Conservation (phyloP, 2,888 invertebrate species). For the Sicus ferrugineus region DNA sequence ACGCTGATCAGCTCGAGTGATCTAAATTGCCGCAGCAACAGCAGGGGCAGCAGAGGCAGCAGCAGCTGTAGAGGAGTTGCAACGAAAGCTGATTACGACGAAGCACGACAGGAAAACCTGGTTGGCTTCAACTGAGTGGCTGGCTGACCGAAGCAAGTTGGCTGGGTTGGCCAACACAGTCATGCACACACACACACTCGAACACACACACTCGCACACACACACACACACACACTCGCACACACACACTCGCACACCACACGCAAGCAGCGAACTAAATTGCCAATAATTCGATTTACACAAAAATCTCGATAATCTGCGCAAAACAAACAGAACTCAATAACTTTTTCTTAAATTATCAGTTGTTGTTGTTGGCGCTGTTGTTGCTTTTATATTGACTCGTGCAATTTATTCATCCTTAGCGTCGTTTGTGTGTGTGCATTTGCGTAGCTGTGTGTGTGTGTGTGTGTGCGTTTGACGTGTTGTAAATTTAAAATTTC, state of each 20-base stretch:
- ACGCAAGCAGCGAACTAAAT: constrained; percentile 45
- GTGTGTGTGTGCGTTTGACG: constrained; percentile 39
- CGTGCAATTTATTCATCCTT: constrained; percentile 15
- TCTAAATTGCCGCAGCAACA: constrained; percentile 23
- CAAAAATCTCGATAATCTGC: constrained; percentile 51
- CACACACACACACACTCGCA: neutral
- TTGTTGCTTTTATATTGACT: constrained; percentile 15
- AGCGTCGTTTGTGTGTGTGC: constrained; percentile 22
- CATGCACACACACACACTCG: neutral
- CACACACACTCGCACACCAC: neutral
- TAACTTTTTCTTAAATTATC: constrained; percentile 56
- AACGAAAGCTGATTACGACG: constrained; percentile 21
- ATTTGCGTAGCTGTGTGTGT: constrained; percentile 11
- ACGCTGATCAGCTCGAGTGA: neutral
- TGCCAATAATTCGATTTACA: constrained; percentile 64
- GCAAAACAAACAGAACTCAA: constrained; percentile 62
- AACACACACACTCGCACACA: neutral
- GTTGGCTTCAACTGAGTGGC: neutral
- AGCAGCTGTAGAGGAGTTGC: constrained; percentile 20
- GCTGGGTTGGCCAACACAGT: neutral
- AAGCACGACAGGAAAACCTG: neutral
- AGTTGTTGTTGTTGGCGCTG: constrained; percentile 19
- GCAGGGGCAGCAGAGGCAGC: no score
- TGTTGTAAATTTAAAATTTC: constrained; percentile 43
- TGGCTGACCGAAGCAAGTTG: constrained; percentile 5